These are phyloP conservation scores for Patella caerulea DNA, from an alignment of 2,888 invertebrate genomes.

Conservation along the genomic window DNA sequence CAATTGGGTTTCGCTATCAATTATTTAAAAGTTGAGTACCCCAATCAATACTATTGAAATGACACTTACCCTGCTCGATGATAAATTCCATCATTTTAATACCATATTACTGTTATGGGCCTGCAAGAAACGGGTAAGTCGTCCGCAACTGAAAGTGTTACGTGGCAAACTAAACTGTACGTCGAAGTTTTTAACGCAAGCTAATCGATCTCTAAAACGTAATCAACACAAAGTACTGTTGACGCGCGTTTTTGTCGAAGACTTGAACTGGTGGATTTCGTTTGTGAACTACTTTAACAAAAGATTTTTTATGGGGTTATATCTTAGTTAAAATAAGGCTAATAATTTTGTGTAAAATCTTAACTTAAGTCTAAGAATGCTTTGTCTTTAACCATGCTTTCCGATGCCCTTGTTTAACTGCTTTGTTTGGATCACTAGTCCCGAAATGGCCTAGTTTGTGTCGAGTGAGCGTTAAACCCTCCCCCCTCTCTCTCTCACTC, in stretches of 20 bases:
- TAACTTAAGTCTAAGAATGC: accelerated
- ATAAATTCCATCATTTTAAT: neutral
- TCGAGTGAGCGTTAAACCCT: no score
- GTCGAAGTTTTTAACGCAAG: no score
- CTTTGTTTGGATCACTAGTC: no score
- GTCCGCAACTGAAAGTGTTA: neutral
- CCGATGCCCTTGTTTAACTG: conserved; percentile 6
- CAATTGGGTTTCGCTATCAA: neutral
- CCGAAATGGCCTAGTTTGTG: no score
- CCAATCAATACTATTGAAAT: neutral
- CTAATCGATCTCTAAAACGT: no score
- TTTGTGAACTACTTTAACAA: neutral
- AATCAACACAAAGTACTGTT: no score
- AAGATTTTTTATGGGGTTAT: neutral
- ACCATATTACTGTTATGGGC: neutral
- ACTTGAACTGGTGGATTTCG: neutral
- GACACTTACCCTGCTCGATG: neutral
- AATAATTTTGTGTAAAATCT: neutral
- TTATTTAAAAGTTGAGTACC: neutral
- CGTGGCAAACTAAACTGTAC: neutral
- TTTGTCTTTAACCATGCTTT: neutral
- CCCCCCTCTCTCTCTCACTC: no score
- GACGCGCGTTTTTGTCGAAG: neutral
- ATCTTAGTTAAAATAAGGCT: neutral
- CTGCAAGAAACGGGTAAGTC: neutral